Evolutionary conservation across 2,888 invertebrate genomes (phyloP).

Genomic region (Athalia rosae): DNA sequence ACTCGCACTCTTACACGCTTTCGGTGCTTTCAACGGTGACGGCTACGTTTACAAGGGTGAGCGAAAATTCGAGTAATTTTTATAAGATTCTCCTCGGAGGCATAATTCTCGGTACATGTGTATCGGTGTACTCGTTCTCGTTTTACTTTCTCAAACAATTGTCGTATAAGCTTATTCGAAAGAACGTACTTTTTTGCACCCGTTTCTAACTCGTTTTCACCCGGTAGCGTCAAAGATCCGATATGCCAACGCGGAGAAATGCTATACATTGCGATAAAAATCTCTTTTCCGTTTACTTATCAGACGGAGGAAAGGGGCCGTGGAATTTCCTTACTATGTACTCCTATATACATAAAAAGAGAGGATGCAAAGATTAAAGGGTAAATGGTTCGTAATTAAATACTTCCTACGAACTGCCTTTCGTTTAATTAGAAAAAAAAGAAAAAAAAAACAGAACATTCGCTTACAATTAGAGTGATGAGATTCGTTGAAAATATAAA

Average conservation of each 20-base stretch:
- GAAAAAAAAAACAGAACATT: no score
- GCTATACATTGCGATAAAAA: conserved; percentile 12
- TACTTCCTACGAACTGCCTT: background rate
- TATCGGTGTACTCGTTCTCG: no score
- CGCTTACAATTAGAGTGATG: no score
- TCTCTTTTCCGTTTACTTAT: background rate
- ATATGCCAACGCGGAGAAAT: conserved; percentile 4
- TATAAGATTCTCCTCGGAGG: background rate
- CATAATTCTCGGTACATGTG: background rate
- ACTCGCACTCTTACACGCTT: background rate
- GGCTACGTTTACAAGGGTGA: background rate
- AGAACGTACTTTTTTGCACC: no score
- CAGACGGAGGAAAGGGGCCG: background rate
- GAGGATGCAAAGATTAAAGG: conserved; percentile 6
- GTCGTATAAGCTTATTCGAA: no score
- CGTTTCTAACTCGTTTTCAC: no score
- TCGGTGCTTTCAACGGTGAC: background rate
- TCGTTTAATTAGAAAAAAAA: no score
- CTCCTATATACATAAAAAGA: background rate
- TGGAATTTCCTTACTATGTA: background rate
- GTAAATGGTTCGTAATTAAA: background rate
- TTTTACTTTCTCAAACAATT: no score
- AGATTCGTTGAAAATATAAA: background rate
- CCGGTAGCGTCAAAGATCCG: no score
- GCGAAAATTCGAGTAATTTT: background rate